These are phyloP conservation scores for Spodoptera litura DNA, from an alignment of 1,140 invertebrate species.

Conservation along the genomic window DNA sequence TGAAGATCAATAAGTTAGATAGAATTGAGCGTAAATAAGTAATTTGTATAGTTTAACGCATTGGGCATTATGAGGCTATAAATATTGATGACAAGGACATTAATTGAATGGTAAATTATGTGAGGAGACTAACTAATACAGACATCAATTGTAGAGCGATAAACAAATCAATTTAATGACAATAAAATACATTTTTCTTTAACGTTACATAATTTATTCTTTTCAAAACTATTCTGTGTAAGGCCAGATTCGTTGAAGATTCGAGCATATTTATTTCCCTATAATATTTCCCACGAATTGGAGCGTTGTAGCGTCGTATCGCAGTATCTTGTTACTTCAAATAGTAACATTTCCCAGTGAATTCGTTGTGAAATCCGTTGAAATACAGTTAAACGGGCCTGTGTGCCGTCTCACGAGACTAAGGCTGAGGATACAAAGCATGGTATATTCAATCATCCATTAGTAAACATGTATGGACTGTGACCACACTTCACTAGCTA, in stretches of 20 bases:
- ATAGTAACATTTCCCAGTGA: slow-evolving; percentile 42
- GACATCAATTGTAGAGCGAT: no score
- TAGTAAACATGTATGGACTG: no score
- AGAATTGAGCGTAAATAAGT: slow-evolving; percentile 11
- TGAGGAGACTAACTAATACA: neutral
- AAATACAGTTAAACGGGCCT: slow-evolving; percentile 37
- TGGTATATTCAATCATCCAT: neutral
- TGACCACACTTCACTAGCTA: no score
- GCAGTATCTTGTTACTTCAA: slow-evolving; percentile 20
- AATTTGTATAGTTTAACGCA: slow-evolving; percentile 18
- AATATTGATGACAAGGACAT: neutral
- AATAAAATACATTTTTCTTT: no score
- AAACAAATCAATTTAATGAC: no score
- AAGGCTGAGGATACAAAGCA: slow-evolving; percentile 10
- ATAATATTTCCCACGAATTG: neutral
- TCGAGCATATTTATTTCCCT: neutral
- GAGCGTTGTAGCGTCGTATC: slow-evolving; percentile 13
- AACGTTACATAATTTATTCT: neutral
- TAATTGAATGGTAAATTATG: slow-evolving; percentile 2
- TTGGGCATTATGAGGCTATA: neutral
- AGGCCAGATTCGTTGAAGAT: neutral
- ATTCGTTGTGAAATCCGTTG: slow-evolving; percentile 26
- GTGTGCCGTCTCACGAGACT: slow-evolving; percentile 18
- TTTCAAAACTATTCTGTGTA: neutral
- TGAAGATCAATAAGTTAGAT: slow-evolving; percentile 10